A percentile compares a stretch with the other conserved stretches of the same genome.
phyloP scores from a whole-genome alignment of 2,888 invertebrate genomes.

The Lapara coniferarum region DNA sequence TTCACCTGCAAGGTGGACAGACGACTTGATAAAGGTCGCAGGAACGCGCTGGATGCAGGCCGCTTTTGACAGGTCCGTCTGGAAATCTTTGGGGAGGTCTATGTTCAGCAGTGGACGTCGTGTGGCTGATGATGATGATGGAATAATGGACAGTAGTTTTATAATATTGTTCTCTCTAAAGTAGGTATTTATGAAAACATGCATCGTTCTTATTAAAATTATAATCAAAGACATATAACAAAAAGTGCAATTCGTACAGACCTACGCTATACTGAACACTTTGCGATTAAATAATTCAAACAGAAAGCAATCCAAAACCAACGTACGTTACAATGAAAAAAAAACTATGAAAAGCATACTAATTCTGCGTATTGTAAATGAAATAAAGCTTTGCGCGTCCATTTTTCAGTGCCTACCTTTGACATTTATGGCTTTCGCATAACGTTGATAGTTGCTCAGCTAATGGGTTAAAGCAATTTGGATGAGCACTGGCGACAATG shows the following conservation, averaged over 20 bases:
- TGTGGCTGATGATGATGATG: too few species aligned
- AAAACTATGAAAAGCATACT: slow-evolving; percentile 34
- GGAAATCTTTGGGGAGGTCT: too few species aligned
- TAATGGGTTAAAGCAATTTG: slow-evolving; percentile 31
- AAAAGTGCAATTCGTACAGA: neutral
- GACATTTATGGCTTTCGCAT: slow-evolving; percentile 23
- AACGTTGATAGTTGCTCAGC: slow-evolving; percentile 30
- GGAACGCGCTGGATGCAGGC: too few species aligned
- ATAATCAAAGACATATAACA: neutral
- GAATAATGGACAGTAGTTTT: too few species aligned
- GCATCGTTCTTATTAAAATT: neutral
- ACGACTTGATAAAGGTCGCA: too few species aligned
- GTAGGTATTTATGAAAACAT: too few species aligned
- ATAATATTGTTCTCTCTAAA: too few species aligned
- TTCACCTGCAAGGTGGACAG: too few species aligned
- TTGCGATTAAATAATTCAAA: slow-evolving; percentile 23
- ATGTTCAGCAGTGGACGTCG: too few species aligned
- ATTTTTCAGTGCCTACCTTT: slow-evolving; percentile 26
- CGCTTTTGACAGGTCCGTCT: too few species aligned
- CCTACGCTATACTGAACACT: slow-evolving; percentile 5
- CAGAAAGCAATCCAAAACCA: slow-evolving; percentile 13
- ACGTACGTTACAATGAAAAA: slow-evolving; percentile 36
- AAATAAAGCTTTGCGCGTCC: slow-evolving; percentile 49
- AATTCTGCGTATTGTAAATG: slow-evolving; percentile 44
- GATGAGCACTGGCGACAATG: slow-evolving; percentile 37